Percentiles rank a stretch among this genome's conserved stretches.
Evolutionary conservation across 2,888 invertebrate genomes (phyloP).

Genomic region (Agrochola circellaris): DNA sequence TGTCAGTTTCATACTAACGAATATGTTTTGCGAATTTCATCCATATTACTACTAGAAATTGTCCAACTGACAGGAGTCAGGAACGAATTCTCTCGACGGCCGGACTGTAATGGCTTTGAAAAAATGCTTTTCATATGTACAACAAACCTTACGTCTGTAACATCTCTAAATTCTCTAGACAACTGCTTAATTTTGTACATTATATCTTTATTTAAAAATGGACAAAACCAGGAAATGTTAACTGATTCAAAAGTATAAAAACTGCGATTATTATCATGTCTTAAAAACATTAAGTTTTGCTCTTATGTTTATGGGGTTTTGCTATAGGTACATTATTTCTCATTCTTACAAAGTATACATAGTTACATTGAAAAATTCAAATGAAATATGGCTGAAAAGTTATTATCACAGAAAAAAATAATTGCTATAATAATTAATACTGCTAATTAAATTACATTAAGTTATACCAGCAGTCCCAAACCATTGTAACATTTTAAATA

Average conservation of each 20-base stretch:
- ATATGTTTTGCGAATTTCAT: too few relatives aligned
- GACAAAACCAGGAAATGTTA: slow-evolving; percentile 26
- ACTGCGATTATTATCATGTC: slow-evolving; percentile 38
- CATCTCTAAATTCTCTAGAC: slow-evolving; percentile 48
- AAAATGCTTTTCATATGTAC: slow-evolving; percentile 18
- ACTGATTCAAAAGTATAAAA: slow-evolving; percentile 28
- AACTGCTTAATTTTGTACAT: slow-evolving; percentile 62
- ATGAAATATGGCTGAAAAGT: slow-evolving; percentile 74
- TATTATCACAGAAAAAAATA: slow-evolving; percentile 80
- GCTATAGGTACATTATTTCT: slow-evolving; percentile 43
- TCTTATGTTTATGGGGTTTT: slow-evolving; percentile 49
- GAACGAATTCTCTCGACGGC: too few relatives aligned
- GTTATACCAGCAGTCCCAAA: slow-evolving; percentile 64
- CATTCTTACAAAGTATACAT: slow-evolving; percentile 32
- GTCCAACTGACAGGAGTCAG: too few relatives aligned
- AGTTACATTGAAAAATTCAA: slow-evolving; percentile 49
- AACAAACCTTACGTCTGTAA: slow-evolving; percentile 36
- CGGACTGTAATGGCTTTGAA: slow-evolving; percentile 20
- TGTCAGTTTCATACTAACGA: too few relatives aligned
- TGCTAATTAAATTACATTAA: slow-evolving; percentile 70
- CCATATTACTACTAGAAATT: too few relatives aligned
- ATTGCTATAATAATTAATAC: slow-evolving; percentile 72
- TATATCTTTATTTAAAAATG: slow-evolving; percentile 37
- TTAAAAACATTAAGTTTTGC: slow-evolving; percentile 10
- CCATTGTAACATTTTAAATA: slow-evolving; percentile 53